These are phyloP conservation scores for Agapornis canus DNA, from an alignment of 2,797 vertebrate genomes.

Conservation along the genomic window DNA sequence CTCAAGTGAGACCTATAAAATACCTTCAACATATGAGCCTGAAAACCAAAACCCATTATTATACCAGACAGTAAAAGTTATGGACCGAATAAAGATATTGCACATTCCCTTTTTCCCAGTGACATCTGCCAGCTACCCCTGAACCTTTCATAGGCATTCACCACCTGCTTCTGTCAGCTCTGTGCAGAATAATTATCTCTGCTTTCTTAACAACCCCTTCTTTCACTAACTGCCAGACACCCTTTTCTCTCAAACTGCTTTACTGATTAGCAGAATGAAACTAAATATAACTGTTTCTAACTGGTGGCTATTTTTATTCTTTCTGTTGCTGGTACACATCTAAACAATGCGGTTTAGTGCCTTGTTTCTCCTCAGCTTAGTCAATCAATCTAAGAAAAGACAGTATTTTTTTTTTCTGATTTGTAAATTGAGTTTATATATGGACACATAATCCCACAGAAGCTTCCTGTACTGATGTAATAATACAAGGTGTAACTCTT, in stretches of 20 bases:
- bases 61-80: conserved; percentile 29
- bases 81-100: conserved; percentile 25
- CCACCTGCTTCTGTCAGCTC: not conserved
- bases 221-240: not conserved
- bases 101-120: not conserved
- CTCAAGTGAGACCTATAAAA: conserved; percentile 27
- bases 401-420: not conserved
- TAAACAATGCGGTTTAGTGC: not conserved
- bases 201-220: not conserved
- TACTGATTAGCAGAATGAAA: not conserved
- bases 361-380: not conserved
- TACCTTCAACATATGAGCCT: conserved; percentile 12
- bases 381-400: not conserved
- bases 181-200: not conserved
- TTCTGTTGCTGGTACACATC: not conserved
- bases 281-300: not conserved
- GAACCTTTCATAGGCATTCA: not conserved
- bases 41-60: conserved; percentile 33
- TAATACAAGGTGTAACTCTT: not conserved
- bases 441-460: not conserved
- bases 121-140: not conserved
- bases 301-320: not conserved
- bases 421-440: not conserved
- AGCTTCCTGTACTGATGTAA: not conserved
- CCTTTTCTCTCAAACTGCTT: not conserved